Base-by-base conservation (phyloP, 2,797 vertebrate genomes). In the Echiichthys vipera region DNA sequence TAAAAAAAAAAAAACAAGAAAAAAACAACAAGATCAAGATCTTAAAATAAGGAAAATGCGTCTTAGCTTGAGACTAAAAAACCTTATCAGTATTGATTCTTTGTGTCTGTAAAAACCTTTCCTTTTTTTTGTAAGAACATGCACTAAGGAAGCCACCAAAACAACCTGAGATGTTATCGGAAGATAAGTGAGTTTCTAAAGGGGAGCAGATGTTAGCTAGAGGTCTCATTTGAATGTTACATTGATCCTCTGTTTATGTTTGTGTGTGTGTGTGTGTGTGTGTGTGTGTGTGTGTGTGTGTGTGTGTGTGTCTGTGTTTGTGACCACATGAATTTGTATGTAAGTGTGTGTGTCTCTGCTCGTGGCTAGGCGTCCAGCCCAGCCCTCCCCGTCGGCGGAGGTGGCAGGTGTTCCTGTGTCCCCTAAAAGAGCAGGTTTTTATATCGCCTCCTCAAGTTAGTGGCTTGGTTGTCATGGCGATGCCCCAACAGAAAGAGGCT, bases 401-500 rank as follows among this genome's bases (percentile, higher is more conserved):
- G 94, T 90, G 92, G 94, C 95, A 95, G 95, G 94, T 95, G 95
- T 94, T 94, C 91, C 89, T 87, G 86, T 91, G 90, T 94, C 93
- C 92, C 86, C 78, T 77, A 89, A 93, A 94, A 95, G 92, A 94
- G 92, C 93, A 93, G 92, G 91, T 93, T 95, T 93, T 92, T 94
- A 94, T 95, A 93, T 94, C 87, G 91, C 92, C 93, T 94, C 91
- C 91, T 93, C 93, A 92, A 94, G 93, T 95, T 94, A 93, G 93
- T 93, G 91, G 91, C 94, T 94, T 81, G 89, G 94, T 95, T 94
- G 91, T 91, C 89, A 94, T 94, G 91, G 92, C 74, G 91, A 95
- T 92, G 84, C 85, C 90, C 91, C 87, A 95, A 95, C 94, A 95
- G 94, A 95, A 94, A 93, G 92, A 94, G 93, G 93, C 93, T 94